Evolutionary conservation across 2,888 invertebrate genomes (phyloP).

Genomic region (Macrosoma leucophasiata): DNA sequence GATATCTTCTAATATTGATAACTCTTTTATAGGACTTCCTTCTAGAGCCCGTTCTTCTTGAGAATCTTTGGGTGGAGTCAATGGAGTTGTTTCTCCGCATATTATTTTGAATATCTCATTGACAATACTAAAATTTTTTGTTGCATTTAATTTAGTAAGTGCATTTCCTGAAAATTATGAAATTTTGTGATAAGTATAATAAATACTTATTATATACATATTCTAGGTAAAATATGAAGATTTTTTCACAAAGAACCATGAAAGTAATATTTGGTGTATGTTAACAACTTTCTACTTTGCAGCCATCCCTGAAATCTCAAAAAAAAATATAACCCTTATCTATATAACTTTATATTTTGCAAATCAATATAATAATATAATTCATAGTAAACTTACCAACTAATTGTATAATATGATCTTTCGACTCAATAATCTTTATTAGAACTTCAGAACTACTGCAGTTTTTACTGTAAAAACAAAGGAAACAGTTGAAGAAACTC

Average conservation of each 20-base stretch:
- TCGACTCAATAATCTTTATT: conserved; percentile 41
- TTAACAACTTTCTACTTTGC: too few species aligned
- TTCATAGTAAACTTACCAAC: conserved; percentile 40
- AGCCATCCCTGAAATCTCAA: too few species aligned
- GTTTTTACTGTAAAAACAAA: conserved; percentile 38
- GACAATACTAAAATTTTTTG: conserved; percentile 46
- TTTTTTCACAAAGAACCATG: too few species aligned
- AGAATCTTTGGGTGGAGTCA: conserved; percentile 22
- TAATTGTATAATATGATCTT: conserved; percentile 46
- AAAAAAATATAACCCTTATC: too few species aligned
- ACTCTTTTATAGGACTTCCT: conserved; percentile 24
- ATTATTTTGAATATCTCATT: conserved; percentile 48
- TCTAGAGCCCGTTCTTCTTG: conserved; percentile 11
- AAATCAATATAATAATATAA: too few species aligned
- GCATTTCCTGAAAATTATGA: conserved; percentile 32
- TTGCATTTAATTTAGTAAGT: conserved; percentile 46
- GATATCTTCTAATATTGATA: conserved; percentile 18
- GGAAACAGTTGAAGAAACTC: too few species aligned
- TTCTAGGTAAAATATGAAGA: too few species aligned
- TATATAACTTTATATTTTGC: too few species aligned
- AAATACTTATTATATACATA: too few species aligned
- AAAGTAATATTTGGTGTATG: too few species aligned
- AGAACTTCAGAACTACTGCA: conserved; percentile 43
- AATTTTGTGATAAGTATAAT: not conserved
- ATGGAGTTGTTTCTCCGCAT: conserved; percentile 33